Evolutionary conservation across 2,113 vertebrate species (phyloP), one percentile per base, ranked within the genome.

Genomic region (Calcarius ornatus): DNA sequence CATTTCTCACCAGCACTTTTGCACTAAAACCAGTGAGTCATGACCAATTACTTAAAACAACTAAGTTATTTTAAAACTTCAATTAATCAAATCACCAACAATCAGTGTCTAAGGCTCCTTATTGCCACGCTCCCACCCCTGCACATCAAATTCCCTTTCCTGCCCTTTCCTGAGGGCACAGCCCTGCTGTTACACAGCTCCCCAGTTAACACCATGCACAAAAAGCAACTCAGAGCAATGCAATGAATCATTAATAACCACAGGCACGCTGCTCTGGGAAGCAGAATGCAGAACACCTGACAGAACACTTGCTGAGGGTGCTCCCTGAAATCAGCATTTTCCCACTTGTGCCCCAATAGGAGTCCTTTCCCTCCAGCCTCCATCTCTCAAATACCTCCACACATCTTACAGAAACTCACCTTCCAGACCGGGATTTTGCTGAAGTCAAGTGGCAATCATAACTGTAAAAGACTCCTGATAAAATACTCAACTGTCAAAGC

Each of bases 281-380:
- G 75, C 38, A 66, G 53, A 53, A 61, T 3, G 31, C 15, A 42
- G 38, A 48, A 45, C 22, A 38, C 8, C 42, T n/a, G 56, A 43
- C 15, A 14, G 21, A 50, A 25, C 9, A 13, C 30, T 79, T 40
- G 30, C 27, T 40, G 30, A 13, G 0, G 15, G 11, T 1, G 12
- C 30, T 72, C 24, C 33, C 2, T 17, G 12, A 57, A 53, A 20
- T 22, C 27, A 18, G n/a, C 12, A 21, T 71, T 84, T 89, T 25
- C 53, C 40, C 0, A 0, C 21, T 33, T 0, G 0, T 15, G 10
- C 9, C 12, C 11, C 10, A 5, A 12, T 1, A 37, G 63, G 50
- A 80, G 76, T 13, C 25, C 50, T 20, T 38, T 68, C n/a, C 71
- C 51, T 64, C 33, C 42, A 50, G 2, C 10, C 24, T 22, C 33